These are phyloP conservation scores for Pollenia amentaria DNA, from an alignment of 2,888 invertebrate genomes.

Conservation along the genomic window DNA sequence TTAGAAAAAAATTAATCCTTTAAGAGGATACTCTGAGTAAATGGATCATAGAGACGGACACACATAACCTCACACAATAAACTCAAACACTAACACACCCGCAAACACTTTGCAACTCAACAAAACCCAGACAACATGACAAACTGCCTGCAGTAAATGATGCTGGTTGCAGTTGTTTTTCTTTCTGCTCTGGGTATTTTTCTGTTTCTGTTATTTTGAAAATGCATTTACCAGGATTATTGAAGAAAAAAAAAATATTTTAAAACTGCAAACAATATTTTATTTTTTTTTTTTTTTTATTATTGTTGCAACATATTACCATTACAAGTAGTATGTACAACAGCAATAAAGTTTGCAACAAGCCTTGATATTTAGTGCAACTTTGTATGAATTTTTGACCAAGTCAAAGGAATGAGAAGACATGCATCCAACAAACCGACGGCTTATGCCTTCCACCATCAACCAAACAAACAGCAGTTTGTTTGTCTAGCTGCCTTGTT, in stretches of 20 bases:
- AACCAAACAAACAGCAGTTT: neutral
- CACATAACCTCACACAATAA: neutral
- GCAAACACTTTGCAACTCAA: neutral
- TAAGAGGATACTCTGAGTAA: constrained; percentile 34
- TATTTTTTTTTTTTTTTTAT: constrained; percentile 41
- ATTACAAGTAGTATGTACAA: constrained; percentile 34
- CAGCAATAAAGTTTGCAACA: constrained; percentile 54
- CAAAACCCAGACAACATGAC: constrained; percentile 20
- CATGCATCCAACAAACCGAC: neutral
- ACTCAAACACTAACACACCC: neutral
- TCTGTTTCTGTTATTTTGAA: constrained; percentile 15
- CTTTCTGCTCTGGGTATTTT: constrained; percentile 2
- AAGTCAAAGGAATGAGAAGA: constrained; percentile 28
- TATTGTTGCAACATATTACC: constrained; percentile 50
- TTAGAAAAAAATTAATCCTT: constrained; percentile 49
- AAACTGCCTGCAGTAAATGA: constrained; percentile 54
- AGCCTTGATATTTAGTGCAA: constrained; percentile 65
- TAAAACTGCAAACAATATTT: constrained; percentile 50
- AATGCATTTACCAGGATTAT: constrained; percentile 57
- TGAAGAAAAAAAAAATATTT: constrained; percentile 33
- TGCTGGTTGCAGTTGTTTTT: constrained; percentile 28
- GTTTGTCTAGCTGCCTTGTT: constrained; percentile 16
- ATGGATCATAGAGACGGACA: constrained; percentile 17
- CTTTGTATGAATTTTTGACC: constrained; percentile 45
- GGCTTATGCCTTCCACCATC: constrained; percentile 2